These are phyloP conservation scores for Zygaena filipendulae DNA, from an alignment of 2,888 invertebrate species.

Conservation along the genomic window DNA sequence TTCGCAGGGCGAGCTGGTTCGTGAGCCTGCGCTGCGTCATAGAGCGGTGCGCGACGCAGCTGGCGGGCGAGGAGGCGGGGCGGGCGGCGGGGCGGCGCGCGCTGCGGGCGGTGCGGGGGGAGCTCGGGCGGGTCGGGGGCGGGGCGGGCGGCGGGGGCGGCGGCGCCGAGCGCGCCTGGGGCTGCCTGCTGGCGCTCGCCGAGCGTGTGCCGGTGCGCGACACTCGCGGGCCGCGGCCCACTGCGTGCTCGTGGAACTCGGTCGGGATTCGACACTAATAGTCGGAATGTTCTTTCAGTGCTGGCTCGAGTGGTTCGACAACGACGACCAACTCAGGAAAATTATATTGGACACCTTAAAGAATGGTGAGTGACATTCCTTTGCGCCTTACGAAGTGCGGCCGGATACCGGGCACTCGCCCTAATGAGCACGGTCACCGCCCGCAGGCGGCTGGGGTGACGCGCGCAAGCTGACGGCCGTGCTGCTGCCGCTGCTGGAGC, in stretches of 20 bases:
- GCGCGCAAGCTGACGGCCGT: slow-evolving; percentile 78
- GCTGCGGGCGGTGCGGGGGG: slow-evolving; percentile 25
- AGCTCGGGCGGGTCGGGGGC: slow-evolving; percentile 14
- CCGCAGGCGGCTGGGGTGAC: slow-evolving; percentile 78
- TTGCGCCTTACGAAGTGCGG: too few species aligned
- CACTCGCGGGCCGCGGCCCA: neutral
- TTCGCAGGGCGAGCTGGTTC: slow-evolving; percentile 60
- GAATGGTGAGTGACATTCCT: slow-evolving; percentile 39
- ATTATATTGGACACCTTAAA: slow-evolving; percentile 37
- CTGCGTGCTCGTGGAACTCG: too few species aligned
- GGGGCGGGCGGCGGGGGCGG: slow-evolving; percentile 8
- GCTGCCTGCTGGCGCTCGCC: slow-evolving; percentile 11
- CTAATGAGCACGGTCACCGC: too few species aligned
- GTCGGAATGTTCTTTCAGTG: too few species aligned
- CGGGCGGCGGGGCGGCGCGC: slow-evolving; percentile 62
- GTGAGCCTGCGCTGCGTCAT: slow-evolving; percentile 71
- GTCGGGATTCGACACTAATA: too few species aligned
- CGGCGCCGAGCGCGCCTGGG: neutral
- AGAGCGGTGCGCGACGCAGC: slow-evolving; percentile 62
- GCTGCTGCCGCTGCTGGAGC: slow-evolving; percentile 80
- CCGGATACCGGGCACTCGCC: too few species aligned
- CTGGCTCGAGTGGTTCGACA: slow-evolving; percentile 76
- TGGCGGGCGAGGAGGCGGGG: slow-evolving; percentile 56
- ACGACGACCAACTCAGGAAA: slow-evolving; percentile 74
- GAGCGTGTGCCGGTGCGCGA: slow-evolving; percentile 5